Base-by-base conservation (phyloP, 1,140 invertebrate genomes). In the Atta cephalotes region DNA sequence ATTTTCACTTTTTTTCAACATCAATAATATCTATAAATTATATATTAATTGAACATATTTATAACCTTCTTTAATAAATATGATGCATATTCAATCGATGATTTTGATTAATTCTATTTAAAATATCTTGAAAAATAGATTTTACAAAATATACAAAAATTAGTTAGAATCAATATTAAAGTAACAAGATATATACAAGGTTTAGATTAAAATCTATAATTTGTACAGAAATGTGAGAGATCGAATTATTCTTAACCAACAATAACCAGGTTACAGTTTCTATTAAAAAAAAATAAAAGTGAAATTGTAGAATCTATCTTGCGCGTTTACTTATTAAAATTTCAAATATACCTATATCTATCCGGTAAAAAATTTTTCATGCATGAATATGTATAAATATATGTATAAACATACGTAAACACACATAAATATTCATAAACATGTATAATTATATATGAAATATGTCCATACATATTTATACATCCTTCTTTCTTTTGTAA, bases 1-100 rank as follows among this genome's bases (percentile, higher is more conserved):
- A 80, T 53, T 80, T 80, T 56, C 10, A 53, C 39, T 56, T 31
- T 70, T 80, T 16, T 35, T 21, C 18, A 78, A 35, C 10, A 74
- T 56, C 5, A 78, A n/a, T 78, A 65, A 78, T 49, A 63, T 63
- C 2, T 63, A 25, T 39, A 21, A 74, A 53, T 35, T 45, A 12
- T 31, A 31, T 0, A 65, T 65, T 28, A 68, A 56, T 6, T 53
- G 35, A 56, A 79, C 5, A 12, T 16, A 14, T 56, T 80, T 39
- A 53, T 3, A 1, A 1, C 4, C 10, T 53, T 45, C 3, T 62
- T 49, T 28, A 51, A 65, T 31, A 49, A 49, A 78, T 78, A 31
- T 65, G 63, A 71, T 35, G 9, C 16, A 10, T 35, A 18, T 4
- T 49, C 35, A 14, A 28, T 62, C 18, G 35, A 49, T 78, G n/a